phyloP scores from a whole-genome alignment of 1,140 invertebrate genomes.

The Pemphigus obesinymphae region DNA sequence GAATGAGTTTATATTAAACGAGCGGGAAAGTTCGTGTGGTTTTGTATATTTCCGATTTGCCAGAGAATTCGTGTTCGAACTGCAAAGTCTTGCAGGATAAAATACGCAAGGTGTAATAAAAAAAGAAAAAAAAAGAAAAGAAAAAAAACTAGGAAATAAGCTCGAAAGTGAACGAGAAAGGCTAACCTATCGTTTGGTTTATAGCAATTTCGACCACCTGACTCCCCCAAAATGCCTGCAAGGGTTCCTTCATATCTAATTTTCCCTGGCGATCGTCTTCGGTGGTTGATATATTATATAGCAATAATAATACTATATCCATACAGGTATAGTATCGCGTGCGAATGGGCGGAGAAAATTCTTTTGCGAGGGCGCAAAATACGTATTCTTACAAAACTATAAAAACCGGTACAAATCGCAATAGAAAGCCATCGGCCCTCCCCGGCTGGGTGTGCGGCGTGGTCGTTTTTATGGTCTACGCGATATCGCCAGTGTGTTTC shows the following conservation, averaged over 20 bases:
- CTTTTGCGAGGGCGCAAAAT: not conserved
- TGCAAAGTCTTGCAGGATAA: no score
- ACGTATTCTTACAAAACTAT: not conserved
- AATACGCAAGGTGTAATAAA: no score
- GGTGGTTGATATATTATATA: not conserved
- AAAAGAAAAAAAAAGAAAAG: no score
- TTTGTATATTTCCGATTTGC: no score
- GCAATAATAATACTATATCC: not conserved
- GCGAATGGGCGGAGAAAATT: not conserved
- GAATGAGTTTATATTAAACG: no score
- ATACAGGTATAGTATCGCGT: not conserved
- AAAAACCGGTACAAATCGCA: conserved; percentile 18
- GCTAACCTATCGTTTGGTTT: conserved; percentile 32
- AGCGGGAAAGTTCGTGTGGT: no score
- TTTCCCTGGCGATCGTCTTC: not conserved
- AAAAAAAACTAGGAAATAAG: no score
- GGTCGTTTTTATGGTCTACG: conserved; percentile 17
- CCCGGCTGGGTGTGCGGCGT: not conserved
- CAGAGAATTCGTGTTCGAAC: no score
- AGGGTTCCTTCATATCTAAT: not conserved
- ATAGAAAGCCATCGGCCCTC: not conserved
- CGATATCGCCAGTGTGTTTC: not conserved
- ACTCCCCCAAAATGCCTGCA: not conserved
- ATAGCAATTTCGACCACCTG: conserved; percentile 28
- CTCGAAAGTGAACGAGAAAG: no score